A percentile compares a stretch with the other conserved stretches of the same genome.
Conservation (phyloP, 2,888 invertebrate species). For the Ceramica pisi region DNA sequence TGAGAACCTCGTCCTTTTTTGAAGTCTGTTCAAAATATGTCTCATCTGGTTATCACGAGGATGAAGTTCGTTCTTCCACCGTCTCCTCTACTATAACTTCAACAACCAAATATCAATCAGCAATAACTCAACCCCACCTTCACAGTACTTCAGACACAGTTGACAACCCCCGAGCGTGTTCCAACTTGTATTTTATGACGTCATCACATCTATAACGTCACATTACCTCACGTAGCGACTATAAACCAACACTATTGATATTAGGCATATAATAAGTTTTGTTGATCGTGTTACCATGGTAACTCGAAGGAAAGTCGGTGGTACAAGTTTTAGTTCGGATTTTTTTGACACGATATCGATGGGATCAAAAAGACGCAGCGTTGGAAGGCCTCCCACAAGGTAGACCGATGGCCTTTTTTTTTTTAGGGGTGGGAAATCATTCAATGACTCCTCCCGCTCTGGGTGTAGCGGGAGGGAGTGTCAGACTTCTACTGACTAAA, state of each 20-base stretch:
- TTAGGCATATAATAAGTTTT: constrained; percentile 72
- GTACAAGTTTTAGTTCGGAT: background rate
- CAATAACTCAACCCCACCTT: constrained; percentile 14
- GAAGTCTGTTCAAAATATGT: too few species aligned
- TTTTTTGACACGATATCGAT: background rate
- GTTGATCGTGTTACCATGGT: constrained; percentile 30
- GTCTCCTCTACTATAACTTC: background rate
- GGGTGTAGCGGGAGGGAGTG: too few species aligned
- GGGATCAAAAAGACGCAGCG: too few species aligned
- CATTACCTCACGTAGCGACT: constrained; percentile 66
- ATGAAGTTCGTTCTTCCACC: too few species aligned
- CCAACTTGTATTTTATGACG: constrained; percentile 65
- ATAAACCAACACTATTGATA: constrained; percentile 72
- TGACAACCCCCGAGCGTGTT: constrained; percentile 27
- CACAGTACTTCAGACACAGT: constrained; percentile 26
- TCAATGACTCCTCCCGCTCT: too few species aligned
- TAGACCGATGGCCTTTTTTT: too few species aligned
- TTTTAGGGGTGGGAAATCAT: too few species aligned
- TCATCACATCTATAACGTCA: constrained; percentile 39
- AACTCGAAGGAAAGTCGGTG: constrained; percentile 31
- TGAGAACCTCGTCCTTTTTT: too few species aligned
- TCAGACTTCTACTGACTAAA: too few species aligned
- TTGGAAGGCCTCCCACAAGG: too few species aligned
- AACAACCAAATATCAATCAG: constrained; percentile 32
- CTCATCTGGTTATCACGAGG: too few species aligned